These are phyloP conservation scores for Candoia aspera DNA, from an alignment of 2,113 vertebrate species.

Conservation along the genomic window DNA sequence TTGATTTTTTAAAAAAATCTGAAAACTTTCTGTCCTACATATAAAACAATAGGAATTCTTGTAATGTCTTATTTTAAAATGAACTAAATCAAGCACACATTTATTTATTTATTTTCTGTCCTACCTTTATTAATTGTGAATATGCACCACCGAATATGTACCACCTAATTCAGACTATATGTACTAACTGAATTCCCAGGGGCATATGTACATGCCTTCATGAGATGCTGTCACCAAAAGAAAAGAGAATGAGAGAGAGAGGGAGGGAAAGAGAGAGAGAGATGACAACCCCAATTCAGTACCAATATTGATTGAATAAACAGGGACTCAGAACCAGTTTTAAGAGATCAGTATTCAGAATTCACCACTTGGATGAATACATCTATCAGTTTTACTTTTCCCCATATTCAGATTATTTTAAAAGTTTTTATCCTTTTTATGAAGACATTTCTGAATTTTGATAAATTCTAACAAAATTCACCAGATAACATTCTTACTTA, in stretches of 20 bases:
- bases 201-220: no score
- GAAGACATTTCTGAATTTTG: background rate
- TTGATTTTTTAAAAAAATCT: background rate
- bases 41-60: background rate
- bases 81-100: background rate
- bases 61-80: background rate
- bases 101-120: no score
- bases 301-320: background rate
- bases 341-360: background rate
- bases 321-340: background rate
- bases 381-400: background rate
- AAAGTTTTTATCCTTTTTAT: background rate
- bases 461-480: background rate
- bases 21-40: background rate
- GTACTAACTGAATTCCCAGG: no score
- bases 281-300: background rate
- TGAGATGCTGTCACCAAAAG: no score
- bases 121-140: no score
- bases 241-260: no score
- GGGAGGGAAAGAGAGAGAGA: background rate
- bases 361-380: no score
- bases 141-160: no score
- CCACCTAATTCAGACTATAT: no score
- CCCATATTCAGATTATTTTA: background rate
- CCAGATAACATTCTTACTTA: background rate